phyloP scores from a whole-genome alignment of 2,797 vertebrate species.

The Pseudopleuronectes americanus region DNA sequence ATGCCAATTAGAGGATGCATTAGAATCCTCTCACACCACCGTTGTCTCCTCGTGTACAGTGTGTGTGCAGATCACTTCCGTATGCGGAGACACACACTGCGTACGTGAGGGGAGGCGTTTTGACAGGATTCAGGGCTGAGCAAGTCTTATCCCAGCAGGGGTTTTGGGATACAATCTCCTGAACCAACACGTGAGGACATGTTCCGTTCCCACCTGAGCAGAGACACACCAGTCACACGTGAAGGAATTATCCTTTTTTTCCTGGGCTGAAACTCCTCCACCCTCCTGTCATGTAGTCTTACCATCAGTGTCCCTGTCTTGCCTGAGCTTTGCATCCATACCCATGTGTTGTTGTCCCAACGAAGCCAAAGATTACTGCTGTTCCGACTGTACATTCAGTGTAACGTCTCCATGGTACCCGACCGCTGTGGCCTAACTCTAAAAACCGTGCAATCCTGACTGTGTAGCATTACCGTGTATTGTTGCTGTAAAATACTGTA shows the following conservation, averaged over 20 bases:
- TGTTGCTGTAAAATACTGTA: constrained; percentile 84
- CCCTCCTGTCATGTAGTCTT: not conserved
- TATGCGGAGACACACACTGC: constrained; percentile 3
- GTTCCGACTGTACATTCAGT: constrained; percentile 48
- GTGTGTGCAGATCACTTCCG: constrained; percentile 25
- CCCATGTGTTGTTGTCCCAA: constrained; percentile 28
- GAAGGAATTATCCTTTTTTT: not conserved
- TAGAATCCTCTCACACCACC: not conserved
- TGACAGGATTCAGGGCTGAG: constrained; percentile 37
- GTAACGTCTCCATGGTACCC: constrained; percentile 69
- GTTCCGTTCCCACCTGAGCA: not conserved
- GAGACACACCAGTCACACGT: not conserved
- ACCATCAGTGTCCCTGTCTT: not conserved
- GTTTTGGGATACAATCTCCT: constrained; percentile 36
- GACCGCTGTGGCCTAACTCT: constrained; percentile 79
- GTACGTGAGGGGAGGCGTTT: constrained; percentile 25
- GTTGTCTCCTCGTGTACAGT: not conserved
- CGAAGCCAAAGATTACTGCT: constrained; percentile 81
- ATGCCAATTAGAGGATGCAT: constrained; percentile 30
- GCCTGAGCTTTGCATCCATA: constrained; percentile 20
- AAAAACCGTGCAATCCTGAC: constrained; percentile 79
- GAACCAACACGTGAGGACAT: not conserved
- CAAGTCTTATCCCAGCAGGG: constrained; percentile 34
- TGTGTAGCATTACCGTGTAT: constrained; percentile 75
- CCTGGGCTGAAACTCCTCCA: not conserved